Evolutionary conservation across 2,797 vertebrate species (phyloP).

Genomic region (Enteromius radiatus): DNA sequence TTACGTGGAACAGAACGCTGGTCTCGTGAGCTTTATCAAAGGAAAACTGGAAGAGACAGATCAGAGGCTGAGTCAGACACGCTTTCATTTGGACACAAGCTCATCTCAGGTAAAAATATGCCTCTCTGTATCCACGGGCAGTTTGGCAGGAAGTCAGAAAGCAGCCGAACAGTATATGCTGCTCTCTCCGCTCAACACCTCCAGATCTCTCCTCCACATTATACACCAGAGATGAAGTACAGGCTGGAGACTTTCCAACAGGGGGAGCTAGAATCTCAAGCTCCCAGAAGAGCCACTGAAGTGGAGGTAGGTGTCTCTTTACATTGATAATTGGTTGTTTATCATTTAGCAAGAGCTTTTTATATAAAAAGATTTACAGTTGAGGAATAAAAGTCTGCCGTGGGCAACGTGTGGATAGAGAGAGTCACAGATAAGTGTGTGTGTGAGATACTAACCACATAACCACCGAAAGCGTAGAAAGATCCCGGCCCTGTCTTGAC

Average conservation of each 20-base stretch:
- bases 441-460: slow-evolving; percentile 68
- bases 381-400: background rate
- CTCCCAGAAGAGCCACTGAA: slow-evolving; percentile 35
- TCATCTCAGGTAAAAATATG: slow-evolving; percentile 16
- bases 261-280: slow-evolving; percentile 73
- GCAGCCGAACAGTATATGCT: background rate
- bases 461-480: slow-evolving; percentile 77
- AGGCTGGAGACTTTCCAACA: slow-evolving; percentile 68
- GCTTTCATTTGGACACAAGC: slow-evolving; percentile 4
- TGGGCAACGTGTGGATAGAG: background rate
- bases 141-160: slow-evolving; percentile 13
- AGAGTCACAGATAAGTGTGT: background rate
- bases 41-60: slow-evolving; percentile 79
- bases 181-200: slow-evolving; percentile 51
- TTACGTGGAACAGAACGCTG: slow-evolving; percentile 86
- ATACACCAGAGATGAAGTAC: slow-evolving; percentile 51
- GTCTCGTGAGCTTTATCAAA: slow-evolving; percentile 86
- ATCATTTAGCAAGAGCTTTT: slow-evolving; percentile 20
- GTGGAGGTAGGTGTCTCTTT: slow-evolving; percentile 8
- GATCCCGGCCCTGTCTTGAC: slow-evolving; percentile 59
- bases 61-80: slow-evolving; percentile 37
- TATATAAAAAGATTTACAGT: background rate
- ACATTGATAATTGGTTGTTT: background rate
- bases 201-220: slow-evolving; percentile 4
- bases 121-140: slow-evolving; percentile 35